Evolutionary conservation across 2,113 vertebrate species (phyloP), one percentile per base, ranked within the genome.

Genomic region (Tamias sibiricus): DNA sequence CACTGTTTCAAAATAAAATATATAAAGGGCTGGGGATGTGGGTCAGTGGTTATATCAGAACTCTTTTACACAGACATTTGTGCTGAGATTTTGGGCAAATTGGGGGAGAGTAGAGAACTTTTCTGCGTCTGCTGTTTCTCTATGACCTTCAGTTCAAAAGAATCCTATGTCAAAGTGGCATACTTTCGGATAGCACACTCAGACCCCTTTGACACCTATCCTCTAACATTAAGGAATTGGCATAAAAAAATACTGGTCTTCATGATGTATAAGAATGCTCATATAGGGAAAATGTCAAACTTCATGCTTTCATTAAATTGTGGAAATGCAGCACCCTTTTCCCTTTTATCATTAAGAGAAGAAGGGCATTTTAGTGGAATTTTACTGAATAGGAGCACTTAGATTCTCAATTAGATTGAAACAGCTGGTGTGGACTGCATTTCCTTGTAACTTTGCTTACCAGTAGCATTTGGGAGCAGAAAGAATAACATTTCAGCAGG

Each of bases 401-500:
- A 75, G 84, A 57, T 95, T 77, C 93, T 89, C 82, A 90, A 91
- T 93, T 66, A 84, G 79, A 80, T 35, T 32, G 81, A 90, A 92
- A 92, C 96, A 97, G 95, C 91, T 97, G 93, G 59, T 57, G 4
- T 35, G 74, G 59, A 72, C 72, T 35, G 4, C 40, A 92, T 94
- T 96, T 83, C 64, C 95, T 54, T 84, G 42, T 85, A 35, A 95
- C 77, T 85, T 44, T 86, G 75, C 93, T 92, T 95, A 81, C 37
- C 71, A 90, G 85, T 89, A 82, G 52, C 87, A 96, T 93, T 92
- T 87, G 79, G 91, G 57, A 95, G 54, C 2, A 66, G 85, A 80
- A 96, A 91, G 80, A 96, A 80, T 57, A 85, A 86, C 42, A 66
- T 69, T 95, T 92, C 92, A 91, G 74, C 80, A 90, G 95, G 90